Evolutionary conservation across 2,888 invertebrate genomes (phyloP).

Genomic region (Punctoribates punctum): DNA sequence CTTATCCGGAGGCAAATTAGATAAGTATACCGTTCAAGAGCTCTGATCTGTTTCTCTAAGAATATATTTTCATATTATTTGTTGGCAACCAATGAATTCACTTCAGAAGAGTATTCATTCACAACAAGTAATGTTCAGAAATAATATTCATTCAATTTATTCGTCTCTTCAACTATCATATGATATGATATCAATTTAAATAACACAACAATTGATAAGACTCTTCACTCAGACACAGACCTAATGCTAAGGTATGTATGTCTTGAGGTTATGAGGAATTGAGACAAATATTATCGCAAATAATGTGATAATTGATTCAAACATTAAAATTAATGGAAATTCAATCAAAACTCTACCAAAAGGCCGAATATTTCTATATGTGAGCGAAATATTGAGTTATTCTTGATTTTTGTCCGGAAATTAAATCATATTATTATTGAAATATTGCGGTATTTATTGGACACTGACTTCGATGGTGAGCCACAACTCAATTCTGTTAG

Average conservation of each 20-base stretch:
- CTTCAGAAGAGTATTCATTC: too few relatives aligned
- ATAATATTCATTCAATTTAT: too few relatives aligned
- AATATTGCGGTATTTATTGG: too few relatives aligned
- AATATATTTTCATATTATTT: background rate
- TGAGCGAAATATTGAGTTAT: too few relatives aligned
- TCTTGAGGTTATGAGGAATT: background rate
- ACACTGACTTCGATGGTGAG: too few relatives aligned
- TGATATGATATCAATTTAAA: slow-evolving; percentile 33
- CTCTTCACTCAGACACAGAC: background rate
- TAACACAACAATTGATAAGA: slow-evolving; percentile 12
- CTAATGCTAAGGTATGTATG: slow-evolving; percentile 3
- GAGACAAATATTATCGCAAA: background rate
- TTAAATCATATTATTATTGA: too few relatives aligned
- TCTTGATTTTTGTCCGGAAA: too few relatives aligned
- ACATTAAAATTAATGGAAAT: background rate
- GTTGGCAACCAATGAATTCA: background rate
- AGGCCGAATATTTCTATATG: too few relatives aligned
- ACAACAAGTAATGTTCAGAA: too few relatives aligned
- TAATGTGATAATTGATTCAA: too few relatives aligned
- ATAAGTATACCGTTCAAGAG: slow-evolving; percentile 20
- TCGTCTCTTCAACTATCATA: too few relatives aligned
- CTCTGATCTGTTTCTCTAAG: background rate
- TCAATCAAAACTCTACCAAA: background rate
- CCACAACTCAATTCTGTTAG: background rate
- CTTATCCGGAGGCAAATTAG: slow-evolving; percentile 30